Base-by-base conservation (phyloP, 2,888 invertebrate species). In the Cecidostiba fungosa region DNA sequence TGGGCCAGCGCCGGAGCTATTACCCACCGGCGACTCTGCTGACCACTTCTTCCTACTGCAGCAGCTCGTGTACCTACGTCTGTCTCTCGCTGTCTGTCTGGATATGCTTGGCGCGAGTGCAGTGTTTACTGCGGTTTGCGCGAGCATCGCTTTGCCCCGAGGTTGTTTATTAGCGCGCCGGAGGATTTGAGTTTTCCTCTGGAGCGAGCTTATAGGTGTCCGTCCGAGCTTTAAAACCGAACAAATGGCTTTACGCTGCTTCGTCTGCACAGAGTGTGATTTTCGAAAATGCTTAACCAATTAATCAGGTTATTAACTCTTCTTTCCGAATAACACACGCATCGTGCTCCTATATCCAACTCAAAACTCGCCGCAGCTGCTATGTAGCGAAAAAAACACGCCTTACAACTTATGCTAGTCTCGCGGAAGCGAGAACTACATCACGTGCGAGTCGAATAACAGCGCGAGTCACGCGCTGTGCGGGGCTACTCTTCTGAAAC, bases 41-140 rank as follows among this genome's bases (percentile, higher is more conserved):
- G 86, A 84, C 86, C 77, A 32, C 77, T 81, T 86, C 73, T 73
- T 85, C 70, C 36, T 62, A 39, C 73, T 19, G 43, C 36, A 26
- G 26, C 14, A 6, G 74, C 16, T 19, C 36, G 29, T 69, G 19
- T 66, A 39, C 29, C 19, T 59, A 54, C 23, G 12, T 19, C 39
- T 6, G n/a, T 70, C 10, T 19, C 23, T 59, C 23, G 1, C 10
- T 23, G 19, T 2, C 2, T 16, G 10, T 8, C 16, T 32, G 69
- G n/a, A 72, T 39, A 19, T n/a, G 32, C n/a, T 36, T 62, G 23
- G 62, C 62, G 8, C 19, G 10, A 50, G 23, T 54, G n/a, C n/a
- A n/a, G 54, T 10, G 66, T 66, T 66, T 66, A 66, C 54, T n/a
- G 54, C 54, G 54, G n/a, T 59, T 59, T 23, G n/a, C 54, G 54